Evolutionary conservation across 2,113 vertebrate species (phyloP).

Genomic region (Sclerurus mexicanus): DNA sequence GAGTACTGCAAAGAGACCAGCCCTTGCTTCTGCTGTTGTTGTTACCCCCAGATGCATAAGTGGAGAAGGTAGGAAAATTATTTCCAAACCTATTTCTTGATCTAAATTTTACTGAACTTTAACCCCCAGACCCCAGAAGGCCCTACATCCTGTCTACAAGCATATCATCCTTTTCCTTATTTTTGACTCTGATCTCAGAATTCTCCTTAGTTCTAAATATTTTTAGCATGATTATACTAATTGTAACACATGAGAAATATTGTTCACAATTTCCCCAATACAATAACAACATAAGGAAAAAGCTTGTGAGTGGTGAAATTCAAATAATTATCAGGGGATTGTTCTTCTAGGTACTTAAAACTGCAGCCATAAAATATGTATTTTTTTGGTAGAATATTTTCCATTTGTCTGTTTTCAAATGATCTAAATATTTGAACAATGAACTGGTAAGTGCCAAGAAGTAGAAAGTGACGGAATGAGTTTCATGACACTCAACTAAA

Average conservation of each 20-base stretch:
- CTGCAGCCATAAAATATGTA: not conserved
- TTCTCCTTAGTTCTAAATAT: not conserved
- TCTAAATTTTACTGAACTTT: not conserved
- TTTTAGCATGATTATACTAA: not conserved
- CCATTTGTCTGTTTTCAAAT: not conserved
- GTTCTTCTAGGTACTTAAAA: not conserved
- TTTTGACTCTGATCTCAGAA: not conserved
- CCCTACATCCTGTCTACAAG: not conserved
- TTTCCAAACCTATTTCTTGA: not conserved
- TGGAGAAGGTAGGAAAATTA: not conserved
- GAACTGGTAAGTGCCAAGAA: not conserved
- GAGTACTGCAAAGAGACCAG: not conserved
- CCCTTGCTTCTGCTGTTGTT: not conserved
- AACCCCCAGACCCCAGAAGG: not conserved
- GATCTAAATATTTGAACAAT: not conserved
- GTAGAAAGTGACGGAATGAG: rapidly evolving
- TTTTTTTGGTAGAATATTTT: not conserved
- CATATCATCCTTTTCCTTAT: not conserved
- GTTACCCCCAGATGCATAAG: not conserved
- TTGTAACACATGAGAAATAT: not conserved
- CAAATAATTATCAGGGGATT: not conserved
- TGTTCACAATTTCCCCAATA: not conserved
- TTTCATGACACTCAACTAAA: not conserved
- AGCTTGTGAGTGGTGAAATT: not conserved
- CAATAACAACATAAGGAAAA: not conserved